Base-by-base conservation (phyloP, 2,113 vertebrate species). In the Silurus meridionalis region DNA sequence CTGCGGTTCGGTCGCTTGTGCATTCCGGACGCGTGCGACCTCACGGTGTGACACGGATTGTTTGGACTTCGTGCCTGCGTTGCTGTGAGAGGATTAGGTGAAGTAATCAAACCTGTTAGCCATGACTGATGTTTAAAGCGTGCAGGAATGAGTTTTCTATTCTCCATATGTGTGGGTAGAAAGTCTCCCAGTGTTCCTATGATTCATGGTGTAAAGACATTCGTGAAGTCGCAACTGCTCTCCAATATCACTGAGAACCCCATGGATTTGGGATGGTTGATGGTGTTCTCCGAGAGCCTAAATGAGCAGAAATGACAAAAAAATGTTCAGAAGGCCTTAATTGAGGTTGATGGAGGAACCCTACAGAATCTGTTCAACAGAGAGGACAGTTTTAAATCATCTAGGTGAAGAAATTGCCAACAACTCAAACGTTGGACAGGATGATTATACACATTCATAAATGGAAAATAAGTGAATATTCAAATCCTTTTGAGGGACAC, bases 21-120 rank as follows among this genome's bases (percentile, higher is more conserved):
- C 66, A 72, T 83, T 83, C 82, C 37, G 15, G 64, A 48, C 82
- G 46, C 23, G 82, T 28, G 53, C 21, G 72, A 75, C 61, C 50
- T 66, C 64, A 57, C 86, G 82, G 75, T n/a, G 52, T 61, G 50
- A 52, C 53, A 55, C 79, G 55, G 67, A 28, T 21, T 86, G 69
- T 61, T 88, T 77, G 72, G 79, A 71, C 79, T 87, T 84, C 28
- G 78, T 79, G 77, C 60, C 81, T 86, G 86, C 88, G 77, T 86
- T 87, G 80, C 82, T 74, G 37, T 85, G 86, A 89, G 75, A 88
- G 91, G 87, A 90, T 90, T 89, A 90, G 7, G 82, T 53, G 46
- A 85, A 67, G 64, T 85, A 88, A 90, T 90, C 87, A 87, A 75
- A 83, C 86, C 67, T 87, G 85, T 89, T 88, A 71, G 37, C 72